Conservation (phyloP, 2,113 vertebrate species). For the Arenaria interpres region DNA sequence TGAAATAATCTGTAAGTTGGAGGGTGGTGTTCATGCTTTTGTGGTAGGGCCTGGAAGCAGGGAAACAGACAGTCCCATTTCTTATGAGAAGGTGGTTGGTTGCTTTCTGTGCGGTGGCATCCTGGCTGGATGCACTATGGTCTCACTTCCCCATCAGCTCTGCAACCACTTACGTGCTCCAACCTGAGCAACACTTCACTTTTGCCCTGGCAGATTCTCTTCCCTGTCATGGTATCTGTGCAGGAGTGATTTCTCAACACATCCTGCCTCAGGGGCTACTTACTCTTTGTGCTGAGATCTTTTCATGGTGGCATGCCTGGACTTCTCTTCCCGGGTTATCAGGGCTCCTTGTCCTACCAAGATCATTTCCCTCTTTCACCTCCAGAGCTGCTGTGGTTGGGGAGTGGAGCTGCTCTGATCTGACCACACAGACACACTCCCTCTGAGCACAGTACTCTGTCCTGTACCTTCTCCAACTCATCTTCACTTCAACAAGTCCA, state of each 20-base stretch:
- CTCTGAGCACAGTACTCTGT: background rate
- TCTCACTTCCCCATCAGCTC: background rate
- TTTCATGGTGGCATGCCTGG: background rate
- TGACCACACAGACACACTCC: background rate
- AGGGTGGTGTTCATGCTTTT: background rate
- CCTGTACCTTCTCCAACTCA: background rate
- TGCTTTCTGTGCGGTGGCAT: background rate
- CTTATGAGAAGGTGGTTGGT: background rate
- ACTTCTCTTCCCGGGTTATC: background rate
- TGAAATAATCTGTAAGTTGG: background rate
- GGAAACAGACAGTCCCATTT: background rate
- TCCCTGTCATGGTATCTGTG: background rate
- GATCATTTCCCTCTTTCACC: background rate
- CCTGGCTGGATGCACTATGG: background rate
- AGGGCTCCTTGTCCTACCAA: background rate
- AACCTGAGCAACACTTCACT: background rate
- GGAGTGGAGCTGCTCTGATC: background rate
- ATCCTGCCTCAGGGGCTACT: background rate
- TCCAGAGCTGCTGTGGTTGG: background rate
- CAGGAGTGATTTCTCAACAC: background rate
- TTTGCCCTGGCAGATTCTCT: background rate
- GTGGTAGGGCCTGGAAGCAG: background rate
- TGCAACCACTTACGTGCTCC: background rate
- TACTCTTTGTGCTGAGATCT: background rate
- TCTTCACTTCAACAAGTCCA: background rate